These are phyloP conservation scores for Cyrtorhinus lividipennis DNA, from an alignment of 1,140 invertebrate genomes.

Conservation along the genomic window DNA sequence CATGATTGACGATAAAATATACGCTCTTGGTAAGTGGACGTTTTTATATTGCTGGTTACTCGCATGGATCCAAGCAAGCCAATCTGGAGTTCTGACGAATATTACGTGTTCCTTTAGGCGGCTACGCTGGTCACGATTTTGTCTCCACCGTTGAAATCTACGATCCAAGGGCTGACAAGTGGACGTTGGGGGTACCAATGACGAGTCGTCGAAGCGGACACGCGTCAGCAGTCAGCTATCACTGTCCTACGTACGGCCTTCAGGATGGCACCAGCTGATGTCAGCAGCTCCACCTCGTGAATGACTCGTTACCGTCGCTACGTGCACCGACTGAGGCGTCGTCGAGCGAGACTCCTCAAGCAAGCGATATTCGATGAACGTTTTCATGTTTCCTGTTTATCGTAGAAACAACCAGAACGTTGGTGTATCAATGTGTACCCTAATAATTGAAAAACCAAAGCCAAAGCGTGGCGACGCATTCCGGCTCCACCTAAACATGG, in stretches of 20 bases:
- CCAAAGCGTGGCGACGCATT: too few species aligned
- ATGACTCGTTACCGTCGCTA: background rate
- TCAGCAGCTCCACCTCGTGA: background rate
- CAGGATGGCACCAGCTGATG: background rate
- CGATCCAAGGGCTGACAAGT: constrained; percentile 56
- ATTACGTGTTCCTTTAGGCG: constrained; percentile 42
- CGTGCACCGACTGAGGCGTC: background rate
- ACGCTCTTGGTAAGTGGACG: constrained; percentile 52
- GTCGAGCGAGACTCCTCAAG: background rate
- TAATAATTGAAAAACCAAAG: too few species aligned
- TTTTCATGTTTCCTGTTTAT: too few species aligned
- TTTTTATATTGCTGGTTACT: constrained; percentile 1
- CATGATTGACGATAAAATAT: constrained; percentile 63
- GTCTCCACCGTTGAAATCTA: constrained; percentile 73
- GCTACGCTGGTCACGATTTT: constrained; percentile 71
- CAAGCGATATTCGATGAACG: too few species aligned
- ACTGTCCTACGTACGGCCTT: constrained; percentile 29
- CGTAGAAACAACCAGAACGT: too few species aligned
- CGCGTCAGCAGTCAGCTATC: constrained; percentile 71
- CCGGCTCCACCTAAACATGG: too few species aligned
- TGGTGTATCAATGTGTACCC: too few species aligned
- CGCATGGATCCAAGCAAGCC: too few species aligned
- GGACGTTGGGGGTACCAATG: constrained; percentile 59
- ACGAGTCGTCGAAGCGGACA: constrained; percentile 78
- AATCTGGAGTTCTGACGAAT: too few species aligned